Evolutionary conservation across 2,888 invertebrate genomes (phyloP).

Genomic region (Pharmacophagus antenor): DNA sequence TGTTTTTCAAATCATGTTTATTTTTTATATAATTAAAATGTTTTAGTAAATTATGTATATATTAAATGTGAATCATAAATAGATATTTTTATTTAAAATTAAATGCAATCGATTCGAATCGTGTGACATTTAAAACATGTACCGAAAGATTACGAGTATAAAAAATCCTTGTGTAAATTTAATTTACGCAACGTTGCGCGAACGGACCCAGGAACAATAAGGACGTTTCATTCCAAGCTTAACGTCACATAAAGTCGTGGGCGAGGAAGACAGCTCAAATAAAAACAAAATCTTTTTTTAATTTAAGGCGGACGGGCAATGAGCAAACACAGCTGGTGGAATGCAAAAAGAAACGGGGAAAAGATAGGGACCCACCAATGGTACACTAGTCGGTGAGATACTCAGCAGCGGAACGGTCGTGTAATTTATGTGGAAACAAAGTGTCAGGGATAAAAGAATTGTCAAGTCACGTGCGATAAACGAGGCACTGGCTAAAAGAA

Average conservation of each 20-base stretch:
- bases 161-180: constrained; percentile 53
- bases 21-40: not conserved
- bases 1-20: not conserved
- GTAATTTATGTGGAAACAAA: constrained; percentile 73
- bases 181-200: constrained; percentile 74
- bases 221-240: constrained; percentile 75
- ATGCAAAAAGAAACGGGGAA: constrained; percentile 72
- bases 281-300: constrained; percentile 68
- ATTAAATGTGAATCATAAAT: too few species aligned
- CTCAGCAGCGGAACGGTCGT: constrained; percentile 57
- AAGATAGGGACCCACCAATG: constrained; percentile 54
- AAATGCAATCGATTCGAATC: not conserved
- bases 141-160: constrained; percentile 30
- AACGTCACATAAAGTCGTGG: constrained; percentile 79
- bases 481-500: constrained; percentile 47
- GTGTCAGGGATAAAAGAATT: constrained; percentile 66
- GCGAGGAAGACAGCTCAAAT: constrained; percentile 65
- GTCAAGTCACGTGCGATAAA: constrained; percentile 68
- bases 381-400: constrained; percentile 56
- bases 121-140: not conserved
- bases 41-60: too few species aligned
- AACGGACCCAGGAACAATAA: constrained; percentile 64
- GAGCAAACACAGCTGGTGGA: constrained; percentile 77
- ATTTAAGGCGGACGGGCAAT: constrained; percentile 75
- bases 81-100: too few species aligned